Percentiles rank a stretch among this genome's conserved stretches.
Evolutionary conservation across 2,797 vertebrate species (phyloP).

Genomic region (Sebastiscus albofasciatus): DNA sequence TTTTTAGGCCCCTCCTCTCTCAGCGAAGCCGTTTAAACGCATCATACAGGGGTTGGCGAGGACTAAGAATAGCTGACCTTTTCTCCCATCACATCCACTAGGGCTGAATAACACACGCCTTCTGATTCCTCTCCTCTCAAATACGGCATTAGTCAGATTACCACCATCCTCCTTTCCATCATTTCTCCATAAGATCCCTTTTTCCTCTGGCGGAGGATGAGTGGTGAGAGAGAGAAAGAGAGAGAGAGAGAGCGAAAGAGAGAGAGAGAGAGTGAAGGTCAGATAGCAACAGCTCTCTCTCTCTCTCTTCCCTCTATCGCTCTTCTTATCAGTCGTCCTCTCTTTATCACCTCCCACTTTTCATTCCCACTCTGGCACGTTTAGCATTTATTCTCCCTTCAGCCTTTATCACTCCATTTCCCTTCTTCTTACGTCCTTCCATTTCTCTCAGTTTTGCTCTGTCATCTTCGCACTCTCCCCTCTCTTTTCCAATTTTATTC

Average conservation of each 20-base stretch:
- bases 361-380: slow-evolving; percentile 32
- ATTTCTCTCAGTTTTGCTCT: slow-evolving; percentile 39
- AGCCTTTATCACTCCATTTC: slow-evolving; percentile 43
- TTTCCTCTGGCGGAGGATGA: slow-evolving; percentile 54
- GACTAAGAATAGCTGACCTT: slow-evolving; percentile 77
- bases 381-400: slow-evolving; percentile 47
- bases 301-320: slow-evolving; percentile 41
- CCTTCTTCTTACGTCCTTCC: slow-evolving; percentile 9
- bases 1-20: slow-evolving; percentile 3
- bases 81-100: slow-evolving; percentile 63
- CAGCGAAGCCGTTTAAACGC: slow-evolving; percentile 39
- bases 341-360: slow-evolving; percentile 58
- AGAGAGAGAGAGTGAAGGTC: slow-evolving; percentile 61
- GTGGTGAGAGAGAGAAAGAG: slow-evolving; percentile 28
- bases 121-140: slow-evolving; percentile 62
- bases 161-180: slow-evolving; percentile 55
- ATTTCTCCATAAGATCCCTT: slow-evolving; percentile 58
- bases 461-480: slow-evolving; percentile 46
- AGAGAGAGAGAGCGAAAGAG: not conserved
- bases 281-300: slow-evolving; percentile 54
- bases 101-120: slow-evolving; percentile 64
- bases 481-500: slow-evolving; percentile 40
- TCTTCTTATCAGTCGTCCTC: slow-evolving; percentile 48
- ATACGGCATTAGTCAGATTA: slow-evolving; percentile 74
- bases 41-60: slow-evolving; percentile 38